A percentile compares a stretch with the other conserved stretches of the same genome.
Conservation (phyloP, 2,797 vertebrate genomes). For the Streptopelia turtur region DNA sequence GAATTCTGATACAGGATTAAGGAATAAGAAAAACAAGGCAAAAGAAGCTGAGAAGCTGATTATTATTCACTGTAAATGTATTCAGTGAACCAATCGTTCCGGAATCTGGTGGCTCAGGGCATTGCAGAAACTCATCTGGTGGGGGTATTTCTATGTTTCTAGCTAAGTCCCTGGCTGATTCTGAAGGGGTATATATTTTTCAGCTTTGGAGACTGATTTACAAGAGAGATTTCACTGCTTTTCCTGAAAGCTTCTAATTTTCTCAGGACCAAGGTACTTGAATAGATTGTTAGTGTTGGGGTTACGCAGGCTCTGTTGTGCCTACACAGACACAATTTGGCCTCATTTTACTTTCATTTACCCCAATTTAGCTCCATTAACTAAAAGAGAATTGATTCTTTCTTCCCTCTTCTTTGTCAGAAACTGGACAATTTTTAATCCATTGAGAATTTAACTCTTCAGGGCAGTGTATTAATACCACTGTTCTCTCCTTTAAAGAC, state of each 20-base stretch:
- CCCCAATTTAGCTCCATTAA: not conserved
- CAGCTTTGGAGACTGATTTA: not conserved
- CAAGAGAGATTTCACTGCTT: not conserved
- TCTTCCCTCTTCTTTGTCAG: not conserved
- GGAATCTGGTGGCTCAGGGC: not conserved
- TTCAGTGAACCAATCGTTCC: not conserved
- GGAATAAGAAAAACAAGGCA: not conserved
- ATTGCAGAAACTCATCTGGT: not conserved
- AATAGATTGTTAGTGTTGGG: not conserved
- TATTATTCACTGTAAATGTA: not conserved
- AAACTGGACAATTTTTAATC: not conserved
- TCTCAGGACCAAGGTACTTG: not conserved
- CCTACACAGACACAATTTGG: not conserved
- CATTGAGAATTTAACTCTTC: not conserved
- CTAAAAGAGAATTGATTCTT: not conserved
- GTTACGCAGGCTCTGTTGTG: not conserved
- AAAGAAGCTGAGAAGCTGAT: not conserved
- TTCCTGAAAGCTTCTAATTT: not conserved
- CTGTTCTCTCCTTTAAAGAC: not conserved
- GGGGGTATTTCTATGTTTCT: not conserved
- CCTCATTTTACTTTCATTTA: not conserved
- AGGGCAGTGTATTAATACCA: not conserved
- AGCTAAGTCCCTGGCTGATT: not conserved
- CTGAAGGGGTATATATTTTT: not conserved
- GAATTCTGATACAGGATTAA: not conserved